A percentile compares a stretch with the other conserved stretches of the same genome.
These are phyloP conservation scores for Pao palembangensis DNA, from an alignment of 2,113 vertebrate species.

Conservation along the genomic window DNA sequence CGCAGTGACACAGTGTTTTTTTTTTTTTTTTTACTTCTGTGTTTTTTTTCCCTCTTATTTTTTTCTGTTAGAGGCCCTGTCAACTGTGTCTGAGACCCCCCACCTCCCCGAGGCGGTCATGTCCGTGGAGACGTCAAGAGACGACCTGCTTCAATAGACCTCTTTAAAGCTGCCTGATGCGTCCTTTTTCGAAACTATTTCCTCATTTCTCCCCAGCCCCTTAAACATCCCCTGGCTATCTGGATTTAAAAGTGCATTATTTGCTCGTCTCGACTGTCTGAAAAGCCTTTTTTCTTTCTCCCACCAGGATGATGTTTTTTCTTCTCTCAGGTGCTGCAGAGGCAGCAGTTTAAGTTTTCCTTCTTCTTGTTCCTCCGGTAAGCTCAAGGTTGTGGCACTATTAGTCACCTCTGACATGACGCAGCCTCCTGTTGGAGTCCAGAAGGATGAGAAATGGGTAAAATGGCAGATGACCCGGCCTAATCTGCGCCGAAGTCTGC, in stretches of 20 bases:
- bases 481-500: background rate
- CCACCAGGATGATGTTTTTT: background rate
- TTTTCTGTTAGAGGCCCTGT: conserved; percentile 38
- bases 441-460: conserved; percentile 60
- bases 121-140: conserved; percentile 47
- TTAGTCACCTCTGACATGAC: conserved; percentile 68
- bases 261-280: conserved; percentile 46
- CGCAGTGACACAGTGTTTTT: conserved; percentile 5
- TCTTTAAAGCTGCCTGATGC: conserved; percentile 36
- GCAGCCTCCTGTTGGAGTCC: conserved; percentile 47
- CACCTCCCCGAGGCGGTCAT: conserved; percentile 45
- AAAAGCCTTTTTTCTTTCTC: conserved; percentile 34
- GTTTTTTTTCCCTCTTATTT: conserved; percentile 49
- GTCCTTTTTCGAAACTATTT: conserved; percentile 37
- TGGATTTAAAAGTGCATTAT: conserved; percentile 40
- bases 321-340: conserved; percentile 33
- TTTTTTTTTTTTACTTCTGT: conserved; percentile 20
- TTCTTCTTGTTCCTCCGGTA: conserved; percentile 22
- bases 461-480: conserved; percentile 15
- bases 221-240: conserved; percentile 14
- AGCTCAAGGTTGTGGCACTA: conserved; percentile 53
- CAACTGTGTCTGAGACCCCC: conserved; percentile 44
- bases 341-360: conserved; percentile 61
- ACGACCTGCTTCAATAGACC: conserved; percentile 44
- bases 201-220: conserved; percentile 15